phyloP scores from a whole-genome alignment of 1,140 invertebrate species.

The Paralvinella palmiformis region DNA sequence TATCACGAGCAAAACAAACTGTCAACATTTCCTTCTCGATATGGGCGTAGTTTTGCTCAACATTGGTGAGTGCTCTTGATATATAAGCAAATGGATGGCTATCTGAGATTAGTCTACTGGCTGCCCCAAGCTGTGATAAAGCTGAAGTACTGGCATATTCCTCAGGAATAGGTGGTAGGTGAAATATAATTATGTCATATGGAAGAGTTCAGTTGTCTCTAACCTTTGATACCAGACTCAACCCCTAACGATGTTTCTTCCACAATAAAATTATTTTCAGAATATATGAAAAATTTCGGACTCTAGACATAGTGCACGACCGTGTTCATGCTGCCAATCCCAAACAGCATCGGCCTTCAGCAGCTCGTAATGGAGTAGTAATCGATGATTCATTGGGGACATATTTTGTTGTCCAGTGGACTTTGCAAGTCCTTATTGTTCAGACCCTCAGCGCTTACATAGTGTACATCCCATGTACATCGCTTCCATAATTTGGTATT shows the following conservation, averaged over 20 bases:
- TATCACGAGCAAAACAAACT: slow-evolving; percentile 27
- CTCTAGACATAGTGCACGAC: no score
- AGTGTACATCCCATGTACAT: slow-evolving; percentile 25
- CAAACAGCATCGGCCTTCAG: no score
- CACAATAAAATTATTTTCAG: no score
- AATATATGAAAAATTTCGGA: no score
- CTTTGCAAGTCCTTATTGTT: slow-evolving; percentile 37
- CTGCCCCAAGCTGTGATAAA: slow-evolving; percentile 24
- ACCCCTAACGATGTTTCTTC: no score
- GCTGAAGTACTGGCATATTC: background rate
- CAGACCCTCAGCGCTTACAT: no score
- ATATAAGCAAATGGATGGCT: slow-evolving; percentile 27
- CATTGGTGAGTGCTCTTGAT: slow-evolving; percentile 33
- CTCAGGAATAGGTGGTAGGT: background rate
- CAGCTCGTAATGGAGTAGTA: no score
- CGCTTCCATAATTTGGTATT: background rate
- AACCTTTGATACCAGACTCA: no score
- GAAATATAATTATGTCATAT: no score
- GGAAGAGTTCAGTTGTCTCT: no score
- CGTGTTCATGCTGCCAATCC: slow-evolving; percentile 25
- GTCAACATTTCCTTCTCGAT: slow-evolving; percentile 52
- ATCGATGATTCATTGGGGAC: slow-evolving; percentile 19
- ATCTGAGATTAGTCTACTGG: slow-evolving; percentile 23
- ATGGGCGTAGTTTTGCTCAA: slow-evolving; percentile 51
- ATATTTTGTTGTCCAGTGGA: slow-evolving; percentile 23